Percentiles rank a stretch among this genome's conserved stretches.
These are phyloP conservation scores for Drosophila pectinifera DNA, from an alignment of 1,140 invertebrate species.

Conservation along the genomic window DNA sequence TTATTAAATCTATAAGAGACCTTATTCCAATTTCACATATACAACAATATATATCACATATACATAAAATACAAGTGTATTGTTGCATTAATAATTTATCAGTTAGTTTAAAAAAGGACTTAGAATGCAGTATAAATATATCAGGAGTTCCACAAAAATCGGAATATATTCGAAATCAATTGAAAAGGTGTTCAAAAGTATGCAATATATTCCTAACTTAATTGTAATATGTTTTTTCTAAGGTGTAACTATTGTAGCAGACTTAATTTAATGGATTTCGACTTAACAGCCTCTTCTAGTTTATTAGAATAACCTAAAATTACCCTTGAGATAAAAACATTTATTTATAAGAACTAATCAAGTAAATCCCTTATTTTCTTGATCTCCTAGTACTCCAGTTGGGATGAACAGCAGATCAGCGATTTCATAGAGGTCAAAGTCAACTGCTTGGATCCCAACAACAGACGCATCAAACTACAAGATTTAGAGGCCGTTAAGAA, in stretches of 20 bases:
- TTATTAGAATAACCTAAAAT: neutral
- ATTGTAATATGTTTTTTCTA: too few relatives aligned
- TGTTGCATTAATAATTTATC: too few relatives aligned
- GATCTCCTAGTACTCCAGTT: constrained; percentile 73
- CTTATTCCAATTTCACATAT: too few relatives aligned
- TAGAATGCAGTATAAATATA: neutral
- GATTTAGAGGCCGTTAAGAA: constrained; percentile 61
- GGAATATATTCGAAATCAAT: neutral
- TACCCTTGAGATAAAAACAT: neutral
- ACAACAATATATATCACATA: too few relatives aligned
- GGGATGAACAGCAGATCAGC: constrained; percentile 73
- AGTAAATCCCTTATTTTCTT: neutral
- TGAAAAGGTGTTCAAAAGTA: too few relatives aligned
- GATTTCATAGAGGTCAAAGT: constrained; percentile 75
- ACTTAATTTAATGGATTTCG: too few relatives aligned
- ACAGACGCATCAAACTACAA: constrained; percentile 69
- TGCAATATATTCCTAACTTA: too few relatives aligned
- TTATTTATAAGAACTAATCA: neutral
- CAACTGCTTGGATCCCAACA: constrained; percentile 76
- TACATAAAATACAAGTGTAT: too few relatives aligned
- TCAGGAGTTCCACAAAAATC: neutral
- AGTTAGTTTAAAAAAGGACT: too few relatives aligned
- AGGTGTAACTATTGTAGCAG: too few relatives aligned
- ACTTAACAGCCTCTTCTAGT: too few relatives aligned
- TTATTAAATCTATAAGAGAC: too few relatives aligned